Evolutionary conservation across 2,113 vertebrate genomes (phyloP).

Genomic region (Microtus pennsylvanicus): DNA sequence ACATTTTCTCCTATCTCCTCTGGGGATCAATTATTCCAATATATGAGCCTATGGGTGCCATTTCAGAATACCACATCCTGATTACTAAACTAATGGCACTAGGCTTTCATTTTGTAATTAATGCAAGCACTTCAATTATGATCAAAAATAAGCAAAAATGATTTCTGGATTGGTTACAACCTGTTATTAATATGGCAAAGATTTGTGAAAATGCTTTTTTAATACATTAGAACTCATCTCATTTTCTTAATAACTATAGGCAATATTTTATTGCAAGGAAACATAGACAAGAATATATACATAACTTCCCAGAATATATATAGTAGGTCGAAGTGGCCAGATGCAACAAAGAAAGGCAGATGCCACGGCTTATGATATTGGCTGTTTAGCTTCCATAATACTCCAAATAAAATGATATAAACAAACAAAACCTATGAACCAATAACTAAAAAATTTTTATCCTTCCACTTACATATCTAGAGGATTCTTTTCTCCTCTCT

Average conservation of each 20-base stretch:
- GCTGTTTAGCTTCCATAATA: rapidly evolving
- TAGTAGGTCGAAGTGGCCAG: rapidly evolving
- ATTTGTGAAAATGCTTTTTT: background rate
- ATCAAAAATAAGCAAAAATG: slow-evolving; percentile 2
- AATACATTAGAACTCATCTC: background rate
- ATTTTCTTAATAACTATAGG: background rate
- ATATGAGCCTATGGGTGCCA: no score
- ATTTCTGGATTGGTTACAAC: background rate
- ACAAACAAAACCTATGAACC: rapidly evolving
- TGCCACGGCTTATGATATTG: rapidly evolving
- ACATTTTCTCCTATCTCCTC: background rate
- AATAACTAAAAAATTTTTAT: background rate
- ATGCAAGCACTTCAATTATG: background rate
- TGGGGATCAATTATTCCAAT: background rate
- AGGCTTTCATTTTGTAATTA: background rate
- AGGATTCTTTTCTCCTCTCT: background rate
- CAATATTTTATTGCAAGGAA: background rate
- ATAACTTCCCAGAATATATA: background rate
- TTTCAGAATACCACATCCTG: no score
- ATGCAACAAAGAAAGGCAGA: background rate
- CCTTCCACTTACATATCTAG: rapidly evolving
- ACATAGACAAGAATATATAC: background rate
- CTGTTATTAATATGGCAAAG: background rate
- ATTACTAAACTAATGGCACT: background rate
- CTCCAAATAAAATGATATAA: background rate